Base-by-base conservation (phyloP, 2,797 vertebrate genomes). In the Bryconaethiops microstoma region DNA sequence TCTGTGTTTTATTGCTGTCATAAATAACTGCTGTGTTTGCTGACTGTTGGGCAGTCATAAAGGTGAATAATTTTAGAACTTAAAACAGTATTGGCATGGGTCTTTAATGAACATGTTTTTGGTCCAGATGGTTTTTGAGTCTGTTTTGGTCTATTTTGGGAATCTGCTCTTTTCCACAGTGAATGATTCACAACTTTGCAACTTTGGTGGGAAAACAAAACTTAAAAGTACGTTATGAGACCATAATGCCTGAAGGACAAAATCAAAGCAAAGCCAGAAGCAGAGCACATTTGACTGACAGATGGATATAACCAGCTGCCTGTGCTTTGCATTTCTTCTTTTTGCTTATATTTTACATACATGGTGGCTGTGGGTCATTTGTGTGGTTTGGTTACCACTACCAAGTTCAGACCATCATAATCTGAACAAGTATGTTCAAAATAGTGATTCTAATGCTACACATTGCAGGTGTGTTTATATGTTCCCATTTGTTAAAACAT, bases 321-420 rank as follows among this genome's bases (percentile, higher is more conserved):
- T 62, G 45, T 60, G 25, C 60, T 83, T 82, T 82, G 77, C 79
- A 71, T 83, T 35, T 45, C 50, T 12, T 7, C n/a, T 5, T 65
- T 85, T 85, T 71, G 79, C 62, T 35, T 79, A 45, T 72, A 65
- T 57, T 83, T 80, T 71, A 76, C 71, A 76, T 82, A n/a, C 14
- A 40, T 52, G 74, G 60, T 67, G 75, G 52, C 74, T 57, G 40
- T 60, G 4, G 21, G n/a, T 29, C 54, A 59, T 25, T 52, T 29
- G 45, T 59, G 29, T 65, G 70, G 7, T 42, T 23, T 0, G 7
- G 7, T 25, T 8, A n/a, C 9, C 7, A 65, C 45, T 45, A 1
- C 60, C 63, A 74, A 25, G 25, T 29, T 45, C 45, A 16, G 45
- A 19, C 48, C 12, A 25, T 8, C 16, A 7, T 29, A 1, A 52